A percentile compares a stretch with the other conserved stretches of the same genome.
phyloP scores from a whole-genome alignment of 2,888 invertebrate species.

The Odontocerum albicorne region DNA sequence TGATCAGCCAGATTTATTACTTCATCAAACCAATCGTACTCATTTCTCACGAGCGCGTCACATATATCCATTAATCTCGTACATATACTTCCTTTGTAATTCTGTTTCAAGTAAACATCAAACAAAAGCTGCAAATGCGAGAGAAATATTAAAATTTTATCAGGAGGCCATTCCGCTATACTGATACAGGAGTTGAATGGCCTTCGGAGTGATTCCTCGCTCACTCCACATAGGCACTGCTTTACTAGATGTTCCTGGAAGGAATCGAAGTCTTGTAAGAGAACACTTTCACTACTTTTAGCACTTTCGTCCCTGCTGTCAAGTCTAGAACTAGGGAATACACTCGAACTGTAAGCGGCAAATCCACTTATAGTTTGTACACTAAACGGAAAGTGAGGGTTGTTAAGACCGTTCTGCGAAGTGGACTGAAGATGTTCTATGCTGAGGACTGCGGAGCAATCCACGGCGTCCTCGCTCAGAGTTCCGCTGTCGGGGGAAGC shows the following conservation, averaged over 20 bases:
- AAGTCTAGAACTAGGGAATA: not conserved
- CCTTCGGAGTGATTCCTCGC: slow-evolving; percentile 68
- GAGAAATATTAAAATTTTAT: slow-evolving; percentile 70
- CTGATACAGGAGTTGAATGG: slow-evolving; percentile 68
- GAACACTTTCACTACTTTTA: slow-evolving; percentile 44
- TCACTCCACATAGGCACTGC: slow-evolving; percentile 77
- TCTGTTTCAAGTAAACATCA: slow-evolving; percentile 83
- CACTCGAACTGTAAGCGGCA: slow-evolving; percentile 46
- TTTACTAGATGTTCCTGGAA: slow-evolving; percentile 69
- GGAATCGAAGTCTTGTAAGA: slow-evolving; percentile 56
- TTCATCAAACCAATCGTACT: slow-evolving; percentile 82
- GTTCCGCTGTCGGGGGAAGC: slow-evolving; percentile 57
- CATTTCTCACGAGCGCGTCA: slow-evolving; percentile 76
- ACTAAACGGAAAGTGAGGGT: slow-evolving; percentile 27
- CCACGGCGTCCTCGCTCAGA: slow-evolving; percentile 56
- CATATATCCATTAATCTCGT: slow-evolving; percentile 78
- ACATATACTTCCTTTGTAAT: slow-evolving; percentile 79
- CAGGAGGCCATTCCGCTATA: slow-evolving; percentile 54
- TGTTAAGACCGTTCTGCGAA: slow-evolving; percentile 39
- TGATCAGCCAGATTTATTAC: slow-evolving; percentile 78
- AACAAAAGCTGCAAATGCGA: slow-evolving; percentile 83
- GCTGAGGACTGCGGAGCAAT: slow-evolving; percentile 48
- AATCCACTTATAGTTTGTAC: slow-evolving; percentile 20
- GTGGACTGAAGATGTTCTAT: slow-evolving; percentile 36
- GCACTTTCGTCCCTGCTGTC: slow-evolving; percentile 3